Conservation (phyloP, 2,113 vertebrate genomes). For the Xenotilapia longispinis region DNA sequence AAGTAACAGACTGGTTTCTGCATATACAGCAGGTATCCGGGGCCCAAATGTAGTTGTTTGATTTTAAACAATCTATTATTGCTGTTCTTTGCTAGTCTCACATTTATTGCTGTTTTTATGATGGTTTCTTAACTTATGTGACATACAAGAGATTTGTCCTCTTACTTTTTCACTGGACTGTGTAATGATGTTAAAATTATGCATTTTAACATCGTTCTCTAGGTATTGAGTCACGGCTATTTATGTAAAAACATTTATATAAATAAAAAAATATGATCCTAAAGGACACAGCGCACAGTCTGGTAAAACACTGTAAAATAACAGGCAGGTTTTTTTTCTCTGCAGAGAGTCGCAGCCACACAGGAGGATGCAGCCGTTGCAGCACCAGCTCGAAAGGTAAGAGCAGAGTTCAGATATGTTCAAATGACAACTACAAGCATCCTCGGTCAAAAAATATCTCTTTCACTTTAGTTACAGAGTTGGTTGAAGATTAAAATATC, state of each 20-base stretch:
- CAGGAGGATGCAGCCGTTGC: neutral
- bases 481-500: neutral
- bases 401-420: neutral
- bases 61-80: neutral
- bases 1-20: neutral
- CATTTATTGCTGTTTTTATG: neutral
- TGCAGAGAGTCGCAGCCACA: neutral
- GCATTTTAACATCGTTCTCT: neutral
- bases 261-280: neutral
- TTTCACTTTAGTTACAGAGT: neutral
- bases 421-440: neutral
- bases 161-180: neutral
- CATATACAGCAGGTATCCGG: neutral
- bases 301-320: neutral
- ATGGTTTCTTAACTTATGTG: neutral
- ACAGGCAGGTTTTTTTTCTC: neutral
- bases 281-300: neutral
- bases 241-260: neutral
- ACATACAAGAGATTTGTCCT: neutral
- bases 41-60: neutral
- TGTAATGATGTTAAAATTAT: neutral
- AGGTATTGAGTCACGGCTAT: neutral
- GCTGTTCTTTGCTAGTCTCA: neutral
- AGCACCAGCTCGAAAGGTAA: constrained; percentile 43
- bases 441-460: neutral